Evolutionary conservation across 64 coral and sea anemone species (phyloP), one percentile per base, ranked within the genome.

Genomic region (Stichodactyla mertensii): DNA sequence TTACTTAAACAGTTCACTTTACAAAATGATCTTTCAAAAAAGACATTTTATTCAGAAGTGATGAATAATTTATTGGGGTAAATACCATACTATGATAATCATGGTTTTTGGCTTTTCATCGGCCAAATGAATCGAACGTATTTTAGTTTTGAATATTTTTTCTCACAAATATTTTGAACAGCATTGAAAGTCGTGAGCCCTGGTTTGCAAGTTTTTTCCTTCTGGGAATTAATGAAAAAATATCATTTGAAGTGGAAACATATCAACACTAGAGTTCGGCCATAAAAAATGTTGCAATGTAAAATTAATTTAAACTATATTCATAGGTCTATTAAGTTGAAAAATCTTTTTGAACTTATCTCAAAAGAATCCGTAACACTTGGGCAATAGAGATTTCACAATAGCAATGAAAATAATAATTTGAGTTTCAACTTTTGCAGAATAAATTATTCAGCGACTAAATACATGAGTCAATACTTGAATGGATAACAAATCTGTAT

Each of bases 71-170:
- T 6, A 81, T 81, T 7, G 78, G 16, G 10, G 51, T 53, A 81
- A 81, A 81, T 81, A 81, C 78, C 78, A 28, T 19, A 81, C 36
- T 81, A 81, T 81, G 10, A 55, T 55, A 81, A 81, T 81, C 51
- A 81, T 81, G 78, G 16, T 81, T 81, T 81, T 54, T 20, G 10
- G 6, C 24, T 74, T 74, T 22, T 74, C 13, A 23, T 74, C 24
- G 26, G 12, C 8, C 24, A 5, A 74, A 74, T 13, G n/a, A 31
- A 74, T 27, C 36, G 24, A 19, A 74, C 7, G 22, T 23, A 12
- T 26, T 74, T 31, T 6, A 4, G 23, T 27, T 74, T 74, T 27
- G 12, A 31, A 27, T 45, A 11, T 74, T 31, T 74, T 74, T 23
- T 74, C 69, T 31, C 11, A 27, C 69, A 31, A n/a, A 27, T 5